Conservation (phyloP, 2,888 invertebrate genomes). For the Ichneumon xanthorius region DNA sequence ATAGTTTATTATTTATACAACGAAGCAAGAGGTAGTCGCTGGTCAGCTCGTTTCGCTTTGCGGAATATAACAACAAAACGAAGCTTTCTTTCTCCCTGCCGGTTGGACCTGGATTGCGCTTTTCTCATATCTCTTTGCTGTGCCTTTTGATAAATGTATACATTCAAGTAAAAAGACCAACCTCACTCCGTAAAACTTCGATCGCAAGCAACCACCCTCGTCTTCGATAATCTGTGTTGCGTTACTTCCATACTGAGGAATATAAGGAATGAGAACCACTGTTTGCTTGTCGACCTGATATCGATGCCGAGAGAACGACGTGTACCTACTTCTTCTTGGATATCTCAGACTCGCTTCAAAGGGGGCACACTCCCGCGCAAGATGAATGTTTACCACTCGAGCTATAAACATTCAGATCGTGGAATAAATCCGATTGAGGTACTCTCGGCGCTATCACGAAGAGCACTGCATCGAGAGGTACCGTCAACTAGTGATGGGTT, state of each 20-base stretch:
- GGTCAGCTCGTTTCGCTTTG: slow-evolving; percentile 30
- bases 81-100: slow-evolving; percentile 30
- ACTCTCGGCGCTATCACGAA: background rate
- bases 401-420: slow-evolving; percentile 56
- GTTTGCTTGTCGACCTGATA: slow-evolving; percentile 9
- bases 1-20: slow-evolving; percentile 57
- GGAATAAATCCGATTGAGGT: slow-evolving; percentile 44
- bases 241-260: slow-evolving; percentile 15
- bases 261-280: slow-evolving; percentile 28
- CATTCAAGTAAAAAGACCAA: slow-evolving; percentile 5
- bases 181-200: slow-evolving; percentile 13
- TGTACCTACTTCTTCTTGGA: slow-evolving; percentile 30
- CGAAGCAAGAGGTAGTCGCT: slow-evolving; percentile 30
- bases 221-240: slow-evolving; percentile 17
- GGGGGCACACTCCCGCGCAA: background rate
- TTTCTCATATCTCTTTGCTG: slow-evolving; percentile 56
- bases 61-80: slow-evolving; percentile 49
- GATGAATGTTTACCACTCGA: slow-evolving; percentile 56
- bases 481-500: background rate
- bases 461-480: slow-evolving; percentile 2
- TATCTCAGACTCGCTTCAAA: slow-evolving; percentile 17
- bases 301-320: slow-evolving; percentile 22
- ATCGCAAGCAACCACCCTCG: slow-evolving; percentile 15
- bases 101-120: slow-evolving; percentile 53
- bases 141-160: slow-evolving; percentile 25